phyloP scores from a whole-genome alignment of 2,113 vertebrate genomes.

The Rhinolophus sinicus region DNA sequence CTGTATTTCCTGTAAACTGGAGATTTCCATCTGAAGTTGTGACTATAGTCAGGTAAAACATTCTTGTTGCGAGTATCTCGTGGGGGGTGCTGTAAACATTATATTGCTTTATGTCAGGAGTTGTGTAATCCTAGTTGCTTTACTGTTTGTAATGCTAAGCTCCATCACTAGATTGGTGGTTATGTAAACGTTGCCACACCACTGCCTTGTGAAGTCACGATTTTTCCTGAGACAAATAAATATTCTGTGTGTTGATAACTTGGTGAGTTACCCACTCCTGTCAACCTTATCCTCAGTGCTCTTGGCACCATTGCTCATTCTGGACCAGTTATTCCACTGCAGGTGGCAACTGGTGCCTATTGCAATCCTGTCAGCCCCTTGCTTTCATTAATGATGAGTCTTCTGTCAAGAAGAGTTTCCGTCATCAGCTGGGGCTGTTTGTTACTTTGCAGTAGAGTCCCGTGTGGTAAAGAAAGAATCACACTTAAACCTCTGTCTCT shows the following conservation, averaged over 20 bases:
- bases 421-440: not conserved
- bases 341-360: not conserved
- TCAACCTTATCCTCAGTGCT: not conserved
- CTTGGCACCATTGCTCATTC: not conserved
- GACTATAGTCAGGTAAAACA: not conserved
- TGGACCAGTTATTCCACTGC: not conserved
- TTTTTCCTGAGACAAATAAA: not conserved
- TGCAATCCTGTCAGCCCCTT: not conserved
- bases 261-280: not conserved
- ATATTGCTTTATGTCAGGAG: not conserved
- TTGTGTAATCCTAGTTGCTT: not conserved
- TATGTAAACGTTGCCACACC: not conserved
- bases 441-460: not conserved
- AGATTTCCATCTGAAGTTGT: not conserved
- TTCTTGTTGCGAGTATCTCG: not conserved
- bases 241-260: not conserved
- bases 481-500: not conserved
- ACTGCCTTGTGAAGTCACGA: not conserved
- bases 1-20: not conserved
- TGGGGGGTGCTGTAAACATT: not conserved
- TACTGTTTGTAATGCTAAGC: not conserved
- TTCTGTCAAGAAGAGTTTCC: not conserved
- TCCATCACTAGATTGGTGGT: not conserved
- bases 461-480: not conserved
- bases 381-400: not conserved